phyloP scores from a whole-genome alignment of 2,797 vertebrate genomes.

The Crax fasciolata region DNA sequence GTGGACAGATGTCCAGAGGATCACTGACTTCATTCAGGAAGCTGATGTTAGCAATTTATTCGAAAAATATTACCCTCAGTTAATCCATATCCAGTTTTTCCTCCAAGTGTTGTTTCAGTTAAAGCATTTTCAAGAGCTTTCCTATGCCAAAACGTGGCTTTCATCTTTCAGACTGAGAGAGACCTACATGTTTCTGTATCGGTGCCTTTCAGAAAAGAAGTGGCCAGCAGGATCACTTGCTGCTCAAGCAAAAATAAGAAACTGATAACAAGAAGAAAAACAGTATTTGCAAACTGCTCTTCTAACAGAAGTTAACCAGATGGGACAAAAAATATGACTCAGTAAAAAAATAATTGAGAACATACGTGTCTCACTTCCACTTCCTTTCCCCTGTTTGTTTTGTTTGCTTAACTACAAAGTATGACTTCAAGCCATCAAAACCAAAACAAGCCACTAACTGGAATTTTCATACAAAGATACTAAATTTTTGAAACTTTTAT shows the following conservation, averaged over 20 bases:
- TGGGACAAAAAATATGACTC: accelerated
- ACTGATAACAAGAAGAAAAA: neutral
- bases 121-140: neutral
- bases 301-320: neutral
- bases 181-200: neutral
- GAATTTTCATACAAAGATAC: neutral
- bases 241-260: neutral
- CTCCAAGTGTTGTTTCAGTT: neutral
- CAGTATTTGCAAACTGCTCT: accelerated
- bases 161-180: neutral
- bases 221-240: neutral
- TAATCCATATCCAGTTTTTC: neutral
- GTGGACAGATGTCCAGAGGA: neutral
- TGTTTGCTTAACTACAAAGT: neutral
- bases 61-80: neutral
- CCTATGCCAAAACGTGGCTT: neutral
- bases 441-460: neutral
- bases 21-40: neutral
- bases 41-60: neutral
- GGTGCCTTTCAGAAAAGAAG: neutral
- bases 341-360: neutral
- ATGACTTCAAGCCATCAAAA: neutral
- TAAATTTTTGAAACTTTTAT: neutral
- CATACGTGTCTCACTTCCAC: neutral
- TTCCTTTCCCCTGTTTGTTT: neutral